phyloP scores from a whole-genome alignment of 2,888 invertebrate species.

The Pristionchus exspectatus region DNA sequence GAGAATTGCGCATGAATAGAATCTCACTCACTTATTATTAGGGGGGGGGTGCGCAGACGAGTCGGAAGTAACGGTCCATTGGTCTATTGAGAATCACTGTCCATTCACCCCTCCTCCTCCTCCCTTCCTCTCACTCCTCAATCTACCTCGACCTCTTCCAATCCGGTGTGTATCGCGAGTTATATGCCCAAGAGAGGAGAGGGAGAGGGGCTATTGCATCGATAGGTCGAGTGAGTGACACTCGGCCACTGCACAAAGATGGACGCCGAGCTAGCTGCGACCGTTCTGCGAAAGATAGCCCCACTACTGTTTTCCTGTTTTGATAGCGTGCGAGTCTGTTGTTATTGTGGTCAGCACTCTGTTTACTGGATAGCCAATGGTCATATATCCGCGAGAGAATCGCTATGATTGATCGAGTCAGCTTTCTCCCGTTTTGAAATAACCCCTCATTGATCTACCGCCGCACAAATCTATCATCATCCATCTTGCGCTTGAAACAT shows the following conservation, averaged over 20 bases:
- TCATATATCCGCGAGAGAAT: neutral
- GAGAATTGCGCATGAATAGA: neutral
- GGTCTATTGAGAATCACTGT: conserved; percentile 31
- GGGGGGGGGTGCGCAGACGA: neutral
- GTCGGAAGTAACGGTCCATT: conserved; percentile 14
- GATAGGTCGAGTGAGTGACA: conserved; percentile 27
- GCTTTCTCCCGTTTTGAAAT: neutral
- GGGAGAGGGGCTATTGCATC: conserved; percentile 37
- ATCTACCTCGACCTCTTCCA: conserved; percentile 37
- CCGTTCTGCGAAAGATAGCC: neutral
- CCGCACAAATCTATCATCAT: conserved; percentile 18
- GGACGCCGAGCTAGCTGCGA: neutral
- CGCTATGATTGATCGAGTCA: neutral
- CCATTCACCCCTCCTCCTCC: conserved; percentile 11
- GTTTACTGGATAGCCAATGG: neutral
- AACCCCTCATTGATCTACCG: neutral
- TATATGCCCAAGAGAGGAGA: conserved; percentile 19
- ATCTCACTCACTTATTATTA: conserved; percentile 37
- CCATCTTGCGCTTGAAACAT: conserved; percentile 31
- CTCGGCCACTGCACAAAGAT: neutral
- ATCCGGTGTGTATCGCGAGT: conserved; percentile 35
- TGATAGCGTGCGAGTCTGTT: neutral
- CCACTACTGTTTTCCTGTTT: neutral
- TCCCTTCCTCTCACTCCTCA: neutral
- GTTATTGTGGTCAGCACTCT: neutral